These are phyloP conservation scores for Emmelina monodactyla DNA, from an alignment of 2,888 invertebrate genomes.

Conservation along the genomic window DNA sequence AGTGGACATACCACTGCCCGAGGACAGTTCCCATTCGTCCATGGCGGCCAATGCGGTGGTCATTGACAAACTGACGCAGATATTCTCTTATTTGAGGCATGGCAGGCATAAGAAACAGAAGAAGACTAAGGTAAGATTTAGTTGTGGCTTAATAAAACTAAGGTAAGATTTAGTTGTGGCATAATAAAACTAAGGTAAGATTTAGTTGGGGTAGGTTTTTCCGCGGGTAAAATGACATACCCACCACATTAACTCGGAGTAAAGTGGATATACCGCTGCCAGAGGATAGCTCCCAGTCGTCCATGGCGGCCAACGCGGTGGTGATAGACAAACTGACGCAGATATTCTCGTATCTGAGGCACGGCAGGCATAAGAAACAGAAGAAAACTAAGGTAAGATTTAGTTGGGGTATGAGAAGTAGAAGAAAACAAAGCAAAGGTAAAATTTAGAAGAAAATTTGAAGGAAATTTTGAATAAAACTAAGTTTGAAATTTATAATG, in stretches of 20 bases:
- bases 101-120: slow-evolving; percentile 80
- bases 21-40: slow-evolving; percentile 58
- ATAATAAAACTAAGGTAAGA: too few relatives aligned
- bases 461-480: too few relatives aligned
- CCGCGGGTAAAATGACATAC: slow-evolving; percentile 85
- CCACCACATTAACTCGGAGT: slow-evolving; percentile 92
- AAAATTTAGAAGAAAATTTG: too few relatives aligned
- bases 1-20: slow-evolving; percentile 84
- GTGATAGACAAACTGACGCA: slow-evolving; percentile 97
- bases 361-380: slow-evolving; percentile 78
- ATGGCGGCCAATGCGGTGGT: slow-evolving; percentile 80
- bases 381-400: slow-evolving; percentile 71
- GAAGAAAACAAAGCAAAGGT: too few relatives aligned
- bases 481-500: too few relatives aligned
- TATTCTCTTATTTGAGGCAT: slow-evolving; percentile 92
- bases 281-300: slow-evolving; percentile 61
- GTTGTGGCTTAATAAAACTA: slow-evolving; percentile 80
- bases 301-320: slow-evolving; percentile 75
- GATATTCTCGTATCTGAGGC: slow-evolving; percentile 93
- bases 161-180: too few relatives aligned
- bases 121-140: slow-evolving; percentile 67
- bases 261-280: slow-evolving; percentile 87
- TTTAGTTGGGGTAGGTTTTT: too few relatives aligned
- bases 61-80: slow-evolving; percentile 96
- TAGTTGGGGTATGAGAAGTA: slow-evolving; percentile 78